Conservation (phyloP, 1,140 invertebrate species). For the Drosophila ananassae region DNA sequence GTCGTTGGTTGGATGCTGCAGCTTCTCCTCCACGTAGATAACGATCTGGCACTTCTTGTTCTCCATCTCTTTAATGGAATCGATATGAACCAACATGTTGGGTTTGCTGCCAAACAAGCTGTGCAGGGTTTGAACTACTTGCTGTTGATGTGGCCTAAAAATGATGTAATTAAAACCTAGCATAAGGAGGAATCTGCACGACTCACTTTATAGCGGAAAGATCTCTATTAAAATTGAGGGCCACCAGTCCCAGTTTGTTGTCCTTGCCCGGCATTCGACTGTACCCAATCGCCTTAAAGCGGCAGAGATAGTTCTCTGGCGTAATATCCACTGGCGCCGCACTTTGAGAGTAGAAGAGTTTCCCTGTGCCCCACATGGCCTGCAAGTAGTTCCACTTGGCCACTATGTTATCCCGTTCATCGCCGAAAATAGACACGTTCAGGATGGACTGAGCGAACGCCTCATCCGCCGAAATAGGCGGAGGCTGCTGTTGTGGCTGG, state of each 20-base stretch:
- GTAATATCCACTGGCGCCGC: constrained; percentile 91
- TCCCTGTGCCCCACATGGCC: constrained; percentile 93
- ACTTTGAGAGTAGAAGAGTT: constrained; percentile 91
- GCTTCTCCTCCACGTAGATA: constrained; percentile 93
- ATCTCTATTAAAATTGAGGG: constrained; percentile 91
- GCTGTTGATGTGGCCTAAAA: constrained; percentile 87
- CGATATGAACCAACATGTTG: constrained; percentile 91
- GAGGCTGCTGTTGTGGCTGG: constrained; percentile 86
- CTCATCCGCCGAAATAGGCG: constrained; percentile 87
- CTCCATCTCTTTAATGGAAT: constrained; percentile 89
- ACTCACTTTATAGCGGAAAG: constrained; percentile 68
- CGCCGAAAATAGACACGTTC: constrained; percentile 94
- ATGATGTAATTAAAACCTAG: background rate
- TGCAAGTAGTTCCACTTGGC: constrained; percentile 97
- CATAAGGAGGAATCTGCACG: rapidly evolving
- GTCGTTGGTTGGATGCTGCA: constrained; percentile 86
- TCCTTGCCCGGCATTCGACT: constrained; percentile 92
- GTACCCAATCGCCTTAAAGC: constrained; percentile 97
- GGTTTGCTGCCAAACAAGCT: constrained; percentile 92
- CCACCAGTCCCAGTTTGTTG: constrained; percentile 94
- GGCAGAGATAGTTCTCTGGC: constrained; percentile 94
- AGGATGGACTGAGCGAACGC: constrained; percentile 91
- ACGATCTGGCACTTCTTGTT: constrained; percentile 91
- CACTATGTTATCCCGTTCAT: constrained; percentile 95
- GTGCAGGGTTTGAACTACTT: constrained; percentile 88